Percentiles rank a stretch among this genome's conserved stretches.
Conservation (phyloP, 2,113 vertebrate genomes). For the Lamprologus sp. region DNA sequence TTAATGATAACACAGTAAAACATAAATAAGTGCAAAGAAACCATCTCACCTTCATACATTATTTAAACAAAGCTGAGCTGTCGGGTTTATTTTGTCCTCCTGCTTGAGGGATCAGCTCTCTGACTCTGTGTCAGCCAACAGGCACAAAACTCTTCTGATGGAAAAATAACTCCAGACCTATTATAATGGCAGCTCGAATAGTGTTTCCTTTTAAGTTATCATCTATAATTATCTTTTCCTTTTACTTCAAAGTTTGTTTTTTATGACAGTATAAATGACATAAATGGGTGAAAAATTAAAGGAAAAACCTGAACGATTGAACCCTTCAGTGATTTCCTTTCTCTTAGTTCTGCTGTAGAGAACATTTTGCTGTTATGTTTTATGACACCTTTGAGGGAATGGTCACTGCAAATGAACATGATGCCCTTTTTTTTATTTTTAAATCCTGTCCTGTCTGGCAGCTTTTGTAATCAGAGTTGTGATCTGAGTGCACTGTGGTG, state of each 20-base stretch:
- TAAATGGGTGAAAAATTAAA: neutral
- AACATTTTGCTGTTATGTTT: neutral
- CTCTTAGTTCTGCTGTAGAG: neutral
- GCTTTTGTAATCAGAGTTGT: neutral
- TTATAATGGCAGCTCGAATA: neutral
- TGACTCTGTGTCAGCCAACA: neutral
- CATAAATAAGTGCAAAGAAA: neutral
- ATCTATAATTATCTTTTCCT: neutral
- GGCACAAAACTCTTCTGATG: neutral
- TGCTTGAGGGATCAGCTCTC: neutral
- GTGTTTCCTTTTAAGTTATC: neutral
- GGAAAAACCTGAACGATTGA: neutral
- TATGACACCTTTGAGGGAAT: accelerated
- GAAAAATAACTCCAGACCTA: neutral
- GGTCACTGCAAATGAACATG: neutral
- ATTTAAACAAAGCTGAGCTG: neutral
- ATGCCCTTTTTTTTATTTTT: neutral
- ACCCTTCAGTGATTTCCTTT: neutral
- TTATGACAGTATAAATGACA: neutral
- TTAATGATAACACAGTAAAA: neutral
- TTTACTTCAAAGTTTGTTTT: neutral
- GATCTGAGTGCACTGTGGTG: neutral
- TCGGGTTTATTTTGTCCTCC: accelerated
- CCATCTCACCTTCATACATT: neutral
- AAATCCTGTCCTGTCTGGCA: neutral